Base-by-base conservation (phyloP, 2,888 invertebrate species). In the Crocallis elinguaria region DNA sequence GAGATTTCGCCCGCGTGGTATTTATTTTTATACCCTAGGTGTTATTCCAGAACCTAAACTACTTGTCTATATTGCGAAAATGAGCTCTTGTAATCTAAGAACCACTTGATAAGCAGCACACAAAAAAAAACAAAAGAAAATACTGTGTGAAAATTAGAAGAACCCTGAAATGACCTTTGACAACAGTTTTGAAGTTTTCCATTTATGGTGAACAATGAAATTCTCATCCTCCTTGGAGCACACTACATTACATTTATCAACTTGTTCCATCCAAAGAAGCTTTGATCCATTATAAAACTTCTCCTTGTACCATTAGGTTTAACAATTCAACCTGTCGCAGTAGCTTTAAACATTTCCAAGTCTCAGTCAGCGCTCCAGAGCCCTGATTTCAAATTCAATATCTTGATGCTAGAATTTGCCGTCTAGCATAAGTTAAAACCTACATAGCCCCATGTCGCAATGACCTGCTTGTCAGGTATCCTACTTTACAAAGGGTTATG, bases 361-460 rank as follows among this genome's bases (percentile, higher is more conserved):
- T 9, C 4, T 33, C 21, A 33, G 17, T 21, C 19, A 27, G 25
- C 27, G 29, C 32, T 8, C 19, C 36, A 43, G 21, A 37, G 32
- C 25, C 13, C 25, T 36, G 36, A 29, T 36, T 30, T 9, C 17
- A 43, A 35, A 41, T 49, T 33, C 42, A 19, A 44, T 36, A 35
- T 23, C 27, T 30, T 14, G 32, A 42, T 21, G 1, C 19, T 29
- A 29, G 13, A 41, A 33, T 11, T 1, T 14, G 12, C 19, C 27
- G 13, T 12, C 30, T 29, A 8, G 7, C 11, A 39, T 39, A 30
- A 42, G 14, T 19, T 30, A 42, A 19, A 4, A 2, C 11, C 14
- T 11, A 6, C 14, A 6, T 8, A 1, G 14, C 12, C 19, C 33
- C 25, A 16, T 48, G 6, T 30, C 42, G 13, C 13, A 44, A 39